Evolutionary conservation across 2,113 vertebrate species (phyloP), one percentile per base, ranked within the genome.

Genomic region (Garra rufa): DNA sequence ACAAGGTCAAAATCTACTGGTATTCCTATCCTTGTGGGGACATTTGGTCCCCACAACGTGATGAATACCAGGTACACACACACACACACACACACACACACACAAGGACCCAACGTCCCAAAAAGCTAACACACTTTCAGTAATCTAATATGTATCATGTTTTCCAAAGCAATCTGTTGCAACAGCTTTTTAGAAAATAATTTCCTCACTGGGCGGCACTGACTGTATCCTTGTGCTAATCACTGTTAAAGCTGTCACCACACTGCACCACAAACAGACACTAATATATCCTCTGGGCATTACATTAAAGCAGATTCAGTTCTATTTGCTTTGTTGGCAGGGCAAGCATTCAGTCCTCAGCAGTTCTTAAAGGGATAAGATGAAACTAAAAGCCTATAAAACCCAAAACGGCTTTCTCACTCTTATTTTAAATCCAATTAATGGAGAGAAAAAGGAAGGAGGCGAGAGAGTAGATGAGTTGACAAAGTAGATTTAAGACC

Each of bases 361-460:
- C 48, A 82, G 61, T 77, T 86, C 74, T 70, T 78, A 48, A 77
- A 57, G 74, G 59, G 75, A 82, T 82, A 24, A 86, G 34, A 43
- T 78, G 57, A 52, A 70, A 59, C 63, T 70, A 77, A 78, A 76
- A 70, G 74, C n/a, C 84, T 76, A 9, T 55, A 83, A 83, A 83
- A 83, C 41, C 11, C 41, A 30, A 83, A 46, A 73, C 44, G 0
- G 21, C 57, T 44, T 19, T 65, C 7, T 69, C 44, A 65, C 46
- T 28, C 30, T 61, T 61, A 61, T 44, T 76, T 67, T 9, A 85
- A 85, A 85, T 85, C 77, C 61, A 48, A 81, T 81, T 76, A 81
- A 61, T 17, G 65, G 28, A 44, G 17, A 83, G 24, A 13, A 67
- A 57, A 8, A 67, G 46, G 4, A 63, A 77, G 59, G 19, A 48